A percentile compares a stretch with the other conserved stretches of the same genome.
Conservation (phyloP, 2,888 invertebrate species). For the Autographa pulchrina region DNA sequence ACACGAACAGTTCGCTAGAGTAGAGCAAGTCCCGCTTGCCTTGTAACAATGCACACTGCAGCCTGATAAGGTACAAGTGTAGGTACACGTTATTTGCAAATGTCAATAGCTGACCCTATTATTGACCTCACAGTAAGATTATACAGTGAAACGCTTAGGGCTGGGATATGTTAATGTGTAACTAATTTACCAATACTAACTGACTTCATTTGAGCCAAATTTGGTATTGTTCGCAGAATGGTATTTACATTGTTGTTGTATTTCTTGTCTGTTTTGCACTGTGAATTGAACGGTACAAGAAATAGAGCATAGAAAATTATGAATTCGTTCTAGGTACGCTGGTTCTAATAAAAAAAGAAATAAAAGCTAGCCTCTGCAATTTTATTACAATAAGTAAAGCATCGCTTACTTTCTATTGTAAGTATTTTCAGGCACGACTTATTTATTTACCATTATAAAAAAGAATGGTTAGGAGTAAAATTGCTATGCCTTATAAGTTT, state of each 20-base stretch:
- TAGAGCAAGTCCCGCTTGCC: slow-evolving; percentile 14
- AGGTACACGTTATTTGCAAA: slow-evolving; percentile 77
- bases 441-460: background rate
- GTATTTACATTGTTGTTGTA: slow-evolving; percentile 32
- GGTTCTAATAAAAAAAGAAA: slow-evolving; percentile 39
- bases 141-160: slow-evolving; percentile 58
- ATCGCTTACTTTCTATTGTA: slow-evolving; percentile 28
- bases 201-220: slow-evolving; percentile 47
- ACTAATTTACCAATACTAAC: slow-evolving; percentile 58
- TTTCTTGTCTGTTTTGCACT: slow-evolving; percentile 10
- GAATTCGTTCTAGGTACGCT: slow-evolving; percentile 42
- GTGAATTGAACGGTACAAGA: slow-evolving; percentile 19
- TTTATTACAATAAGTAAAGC: slow-evolving; percentile 30
- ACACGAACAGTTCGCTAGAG: slow-evolving; percentile 13
- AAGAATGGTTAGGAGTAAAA: background rate
- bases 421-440: background rate
- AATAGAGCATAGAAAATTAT: slow-evolving; percentile 52
- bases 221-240: slow-evolving; percentile 34
- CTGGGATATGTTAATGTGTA: slow-evolving; percentile 53
- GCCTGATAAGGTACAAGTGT: slow-evolving; percentile 64
- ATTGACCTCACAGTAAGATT: slow-evolving; percentile 65
- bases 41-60: slow-evolving; percentile 51
- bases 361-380: slow-evolving; percentile 24
- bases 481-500: no score
- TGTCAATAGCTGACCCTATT: slow-evolving; percentile 75